These are phyloP conservation scores for Arrhamphus sclerolepis DNA, from an alignment of 2,797 vertebrate species.

Conservation along the genomic window DNA sequence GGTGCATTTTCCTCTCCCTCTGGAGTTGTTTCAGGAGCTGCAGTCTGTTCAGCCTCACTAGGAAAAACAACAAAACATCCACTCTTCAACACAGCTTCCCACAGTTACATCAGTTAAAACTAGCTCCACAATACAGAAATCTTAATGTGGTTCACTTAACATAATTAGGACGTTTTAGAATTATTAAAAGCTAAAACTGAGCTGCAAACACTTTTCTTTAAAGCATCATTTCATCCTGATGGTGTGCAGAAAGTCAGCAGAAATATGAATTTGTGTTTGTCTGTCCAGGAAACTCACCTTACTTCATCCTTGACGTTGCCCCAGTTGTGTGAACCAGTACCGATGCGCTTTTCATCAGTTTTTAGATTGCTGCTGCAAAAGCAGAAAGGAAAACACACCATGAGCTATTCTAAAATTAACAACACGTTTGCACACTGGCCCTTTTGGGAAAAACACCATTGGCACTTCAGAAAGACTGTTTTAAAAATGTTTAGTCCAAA, in stretches of 20 bases:
- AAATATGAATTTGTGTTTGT: no score
- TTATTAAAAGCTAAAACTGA: no score
- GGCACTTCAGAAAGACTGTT: not conserved
- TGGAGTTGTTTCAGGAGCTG: slow-evolving; percentile 88
- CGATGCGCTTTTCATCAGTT: slow-evolving; percentile 93
- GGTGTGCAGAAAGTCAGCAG: not conserved
- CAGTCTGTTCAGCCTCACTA: slow-evolving; percentile 92
- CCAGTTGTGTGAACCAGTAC: slow-evolving; percentile 95
- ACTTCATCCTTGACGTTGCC: slow-evolving; percentile 93
- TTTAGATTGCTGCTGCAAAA: slow-evolving; percentile 89
- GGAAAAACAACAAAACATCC: slow-evolving; percentile 41
- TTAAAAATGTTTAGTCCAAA: no score
- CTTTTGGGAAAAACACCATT: no score
- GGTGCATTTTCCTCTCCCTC: slow-evolving; percentile 94
- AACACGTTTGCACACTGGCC: not conserved
- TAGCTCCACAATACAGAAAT: no score
- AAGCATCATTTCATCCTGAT: not conserved
- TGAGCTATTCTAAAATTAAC: not conserved
- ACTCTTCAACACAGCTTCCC: slow-evolving; percentile 1
- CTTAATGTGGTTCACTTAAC: no score
- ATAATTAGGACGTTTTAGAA: not conserved
- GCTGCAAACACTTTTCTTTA: slow-evolving; percentile 1
- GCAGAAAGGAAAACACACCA: not conserved
- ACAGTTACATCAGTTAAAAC: no score
- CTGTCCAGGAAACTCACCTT: slow-evolving; percentile 85